Base-by-base conservation (phyloP, 2,113 vertebrate species). In the Xiphorhynchus elegans region DNA sequence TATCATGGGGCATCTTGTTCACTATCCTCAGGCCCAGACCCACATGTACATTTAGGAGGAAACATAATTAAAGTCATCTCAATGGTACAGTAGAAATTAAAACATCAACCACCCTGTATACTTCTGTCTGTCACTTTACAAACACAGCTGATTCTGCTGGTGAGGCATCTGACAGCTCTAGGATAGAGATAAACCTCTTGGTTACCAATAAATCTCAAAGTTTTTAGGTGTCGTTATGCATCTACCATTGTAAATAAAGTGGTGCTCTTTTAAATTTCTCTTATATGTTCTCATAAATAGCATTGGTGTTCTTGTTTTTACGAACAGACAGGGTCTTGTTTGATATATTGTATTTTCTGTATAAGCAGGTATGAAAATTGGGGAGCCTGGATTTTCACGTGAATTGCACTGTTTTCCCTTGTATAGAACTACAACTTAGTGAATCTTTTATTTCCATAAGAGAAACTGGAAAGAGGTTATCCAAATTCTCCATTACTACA, bases 391-490 rank as follows among this genome's bases (percentile, higher is more conserved):
- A 67, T 96, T 96, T 97, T 81, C 76, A 89, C 90, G 63, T 90
- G 70, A 94, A 91, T 91, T 55, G 53, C 69, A 79, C 17, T 83
- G 20, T 25, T 90, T 94, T 84, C 58, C 47, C 59, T 63, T 78
- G 37, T 68, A 35, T 5, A 87, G 53, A 92, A 82, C 75, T 88
- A 33, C 28, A 96, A 56, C 62, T 69, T 83, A 37, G 44, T 56
- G 39, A 87, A 90, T 92, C 50, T 94, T 90, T 94, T 81, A 68
- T 89, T 97, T 94, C 76, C 23, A 7, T 39, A 89, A 90, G 9
- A 94, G 58, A 78, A 96, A 96, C 79, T 97, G 75, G 93, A 96
- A 97, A 93, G 77, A 95, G 94, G 94, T 95, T 93, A 78, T 85
- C 81, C 63, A 44, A 89, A 93, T 93, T 96, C 83, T 93, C 72